These are phyloP conservation scores for Meloidogyne floridensis DNA, from an alignment of 1,140 invertebrate species.

Conservation along the genomic window DNA sequence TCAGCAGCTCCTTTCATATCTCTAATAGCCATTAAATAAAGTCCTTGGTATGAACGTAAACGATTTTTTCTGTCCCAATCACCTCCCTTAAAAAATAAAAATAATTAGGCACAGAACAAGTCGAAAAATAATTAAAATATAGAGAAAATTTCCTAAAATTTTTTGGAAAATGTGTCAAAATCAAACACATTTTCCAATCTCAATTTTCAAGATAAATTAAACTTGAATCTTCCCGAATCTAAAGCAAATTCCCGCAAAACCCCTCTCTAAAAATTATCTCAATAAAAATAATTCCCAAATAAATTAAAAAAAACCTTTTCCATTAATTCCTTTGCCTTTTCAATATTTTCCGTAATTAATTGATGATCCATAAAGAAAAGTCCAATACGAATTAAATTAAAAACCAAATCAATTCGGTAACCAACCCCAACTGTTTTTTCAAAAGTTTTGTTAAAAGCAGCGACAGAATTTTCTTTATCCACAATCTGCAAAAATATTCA, in stretches of 20 bases:
- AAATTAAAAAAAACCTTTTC: conserved; percentile 54
- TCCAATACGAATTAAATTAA: conserved; percentile 86
- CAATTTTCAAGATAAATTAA: too few species aligned
- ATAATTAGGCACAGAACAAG: background rate
- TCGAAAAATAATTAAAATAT: too few species aligned
- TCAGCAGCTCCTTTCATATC: conserved; percentile 93
- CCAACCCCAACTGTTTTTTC: conserved; percentile 92
- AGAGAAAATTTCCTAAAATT: too few species aligned
- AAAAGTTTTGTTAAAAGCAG: conserved; percentile 83
- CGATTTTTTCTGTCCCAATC: conserved; percentile 98
- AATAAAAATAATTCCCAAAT: background rate
- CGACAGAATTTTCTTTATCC: conserved; percentile 77
- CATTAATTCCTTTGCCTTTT: conserved; percentile 77
- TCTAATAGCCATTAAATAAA: conserved; percentile 90
- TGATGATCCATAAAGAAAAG: conserved; percentile 89
- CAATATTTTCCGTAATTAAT: conserved; percentile 84
- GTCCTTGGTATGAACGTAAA: conserved; percentile 86
- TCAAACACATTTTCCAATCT: too few species aligned
- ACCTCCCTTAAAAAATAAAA: conserved; percentile 75
- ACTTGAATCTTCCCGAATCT: too few species aligned
- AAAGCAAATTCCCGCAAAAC: too few species aligned
- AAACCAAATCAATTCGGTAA: conserved; percentile 87
- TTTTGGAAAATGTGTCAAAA: too few species aligned
- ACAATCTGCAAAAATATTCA: conserved; percentile 94
- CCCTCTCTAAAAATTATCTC: background rate